phyloP scores from a whole-genome alignment of 2,888 invertebrate genomes.

The Cataglyphis livida region DNA sequence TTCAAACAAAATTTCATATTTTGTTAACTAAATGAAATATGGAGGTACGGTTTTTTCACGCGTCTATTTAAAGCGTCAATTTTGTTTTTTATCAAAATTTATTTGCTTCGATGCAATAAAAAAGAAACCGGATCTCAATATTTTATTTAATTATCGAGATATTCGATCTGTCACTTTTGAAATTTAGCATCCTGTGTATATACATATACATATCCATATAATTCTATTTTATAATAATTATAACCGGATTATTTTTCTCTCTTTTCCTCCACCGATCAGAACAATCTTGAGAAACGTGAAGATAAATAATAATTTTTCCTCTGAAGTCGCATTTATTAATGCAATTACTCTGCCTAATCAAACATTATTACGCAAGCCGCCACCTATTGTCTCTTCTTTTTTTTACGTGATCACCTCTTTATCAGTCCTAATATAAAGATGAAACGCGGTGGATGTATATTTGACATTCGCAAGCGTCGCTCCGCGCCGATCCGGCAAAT shows the following conservation, averaged over 20 bases:
- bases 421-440: conserved; percentile 15
- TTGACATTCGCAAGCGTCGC: conserved; percentile 9
- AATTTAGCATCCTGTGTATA: too few species aligned
- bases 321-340: neutral
- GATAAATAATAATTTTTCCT: neutral
- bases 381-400: neutral
- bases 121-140: too few species aligned
- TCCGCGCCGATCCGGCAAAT: conserved; percentile 21
- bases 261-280: neutral
- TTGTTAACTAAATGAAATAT: too few species aligned
- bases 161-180: too few species aligned
- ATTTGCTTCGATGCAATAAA: too few species aligned
- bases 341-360: neutral
- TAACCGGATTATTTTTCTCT: neutral
- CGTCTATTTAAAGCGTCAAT: too few species aligned
- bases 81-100: too few species aligned
- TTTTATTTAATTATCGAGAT: too few species aligned
- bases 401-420: conserved; percentile 9
- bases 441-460: neutral
- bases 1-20: too few species aligned
- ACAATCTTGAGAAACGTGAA: neutral
- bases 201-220: too few species aligned
- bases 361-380: conserved; percentile 1
- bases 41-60: too few species aligned
- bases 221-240: too few species aligned